These are phyloP conservation scores for Aspidiotus rigidus DNA, from an alignment of 2,888 invertebrate species.

Conservation along the genomic window DNA sequence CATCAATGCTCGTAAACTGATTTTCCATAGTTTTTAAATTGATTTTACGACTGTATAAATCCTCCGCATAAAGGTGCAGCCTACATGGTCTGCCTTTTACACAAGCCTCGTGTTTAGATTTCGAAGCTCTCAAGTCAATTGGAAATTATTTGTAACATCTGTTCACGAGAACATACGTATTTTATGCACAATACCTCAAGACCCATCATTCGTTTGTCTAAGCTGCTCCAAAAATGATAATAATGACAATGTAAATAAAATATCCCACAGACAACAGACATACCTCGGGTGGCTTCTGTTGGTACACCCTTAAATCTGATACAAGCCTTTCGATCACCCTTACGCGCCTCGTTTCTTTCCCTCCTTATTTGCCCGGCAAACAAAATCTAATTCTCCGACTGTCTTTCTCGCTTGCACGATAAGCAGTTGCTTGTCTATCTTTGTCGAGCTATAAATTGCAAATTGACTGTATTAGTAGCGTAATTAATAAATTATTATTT, in stretches of 20 bases:
- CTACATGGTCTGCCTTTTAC: too few species aligned
- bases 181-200: too few species aligned
- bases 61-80: too few species aligned
- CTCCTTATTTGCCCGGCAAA: not conserved
- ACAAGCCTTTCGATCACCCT: slow-evolving; percentile 1
- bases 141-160: slow-evolving; percentile 3
- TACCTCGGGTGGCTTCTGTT: not conserved
- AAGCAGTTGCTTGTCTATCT: not conserved
- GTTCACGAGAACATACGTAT: not conserved
- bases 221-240: not conserved
- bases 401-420: not conserved
- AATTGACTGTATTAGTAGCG: not conserved
- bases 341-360: not conserved
- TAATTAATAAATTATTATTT: not conserved
- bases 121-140: not conserved
- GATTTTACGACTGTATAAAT: too few species aligned
- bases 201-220: too few species aligned
- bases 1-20: too few species aligned
- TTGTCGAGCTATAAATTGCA: not conserved
- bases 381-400: not conserved
- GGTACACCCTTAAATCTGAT: not conserved
- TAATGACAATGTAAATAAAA: slow-evolving; percentile 4
- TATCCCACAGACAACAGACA: not conserved
- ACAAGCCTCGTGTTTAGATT: too few species aligned
- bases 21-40: too few species aligned